phyloP scores from a whole-genome alignment of 2,888 invertebrate species.

The Eristalis intricaria region DNA sequence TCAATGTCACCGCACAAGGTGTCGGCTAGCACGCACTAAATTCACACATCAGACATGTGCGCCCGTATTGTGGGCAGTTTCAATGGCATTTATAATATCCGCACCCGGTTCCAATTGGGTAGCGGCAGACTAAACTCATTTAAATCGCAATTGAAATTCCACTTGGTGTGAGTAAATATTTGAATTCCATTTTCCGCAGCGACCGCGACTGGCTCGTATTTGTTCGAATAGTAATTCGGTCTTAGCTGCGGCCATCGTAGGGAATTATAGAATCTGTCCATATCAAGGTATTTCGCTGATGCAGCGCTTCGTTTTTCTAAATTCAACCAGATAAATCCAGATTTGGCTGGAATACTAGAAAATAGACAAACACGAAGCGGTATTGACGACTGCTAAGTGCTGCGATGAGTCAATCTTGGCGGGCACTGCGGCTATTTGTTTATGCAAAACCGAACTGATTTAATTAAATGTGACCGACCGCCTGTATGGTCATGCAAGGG shows the following conservation, averaged over 20 bases:
- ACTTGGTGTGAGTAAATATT: constrained; percentile 12
- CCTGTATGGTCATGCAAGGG: constrained; percentile 30
- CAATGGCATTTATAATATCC: neutral
- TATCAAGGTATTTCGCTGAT: neutral
- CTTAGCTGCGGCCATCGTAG: neutral
- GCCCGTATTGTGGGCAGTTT: constrained; percentile 12
- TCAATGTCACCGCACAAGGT: constrained; percentile 9
- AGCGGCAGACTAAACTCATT: constrained; percentile 15
- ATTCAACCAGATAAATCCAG: neutral
- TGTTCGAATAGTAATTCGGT: neutral
- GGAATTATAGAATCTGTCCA: neutral
- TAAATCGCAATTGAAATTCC: constrained; percentile 5
- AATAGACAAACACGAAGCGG: neutral
- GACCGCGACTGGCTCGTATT: neutral
- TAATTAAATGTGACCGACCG: constrained; percentile 35
- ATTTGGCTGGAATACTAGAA: neutral
- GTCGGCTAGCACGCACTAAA: constrained; percentile 40
- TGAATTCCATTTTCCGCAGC: neutral
- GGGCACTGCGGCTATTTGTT: neutral
- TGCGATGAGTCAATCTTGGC: neutral
- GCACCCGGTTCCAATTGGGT: constrained; percentile 4
- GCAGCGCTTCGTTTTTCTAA: neutral
- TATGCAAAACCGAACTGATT: constrained; percentile 42
- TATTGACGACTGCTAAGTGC: neutral
- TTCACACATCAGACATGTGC: constrained; percentile 26